Percentiles rank a stretch among this genome's conserved stretches.
Conservation (phyloP, 2,888 invertebrate species). For the Acronicta aceris region DNA sequence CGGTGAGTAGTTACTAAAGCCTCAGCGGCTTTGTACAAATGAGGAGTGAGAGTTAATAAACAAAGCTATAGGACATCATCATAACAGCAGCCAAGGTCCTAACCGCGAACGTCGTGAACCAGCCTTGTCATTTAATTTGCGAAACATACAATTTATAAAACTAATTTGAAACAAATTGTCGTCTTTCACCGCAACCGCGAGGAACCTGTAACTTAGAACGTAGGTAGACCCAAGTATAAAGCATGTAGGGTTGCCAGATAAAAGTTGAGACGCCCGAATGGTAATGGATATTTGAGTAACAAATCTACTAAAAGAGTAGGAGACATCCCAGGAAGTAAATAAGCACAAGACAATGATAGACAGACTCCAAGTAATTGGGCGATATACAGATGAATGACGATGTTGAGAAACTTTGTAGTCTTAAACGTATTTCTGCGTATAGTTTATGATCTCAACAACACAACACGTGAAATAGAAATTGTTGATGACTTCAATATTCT, state of each 20-base stretch:
- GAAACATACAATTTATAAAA: constrained; percentile 69
- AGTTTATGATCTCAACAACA: background rate
- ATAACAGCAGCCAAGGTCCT: constrained; percentile 48
- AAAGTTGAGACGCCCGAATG: background rate
- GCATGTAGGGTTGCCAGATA: constrained; percentile 29
- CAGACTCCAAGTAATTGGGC: background rate
- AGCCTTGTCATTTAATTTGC: constrained; percentile 68
- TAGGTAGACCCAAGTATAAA: constrained; percentile 13
- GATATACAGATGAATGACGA: no score
- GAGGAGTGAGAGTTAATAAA: constrained; percentile 10
- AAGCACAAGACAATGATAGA: background rate
- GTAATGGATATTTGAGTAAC: background rate
- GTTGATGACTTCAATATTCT: background rate
- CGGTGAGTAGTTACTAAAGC: constrained; percentile 1
- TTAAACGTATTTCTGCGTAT: no score
- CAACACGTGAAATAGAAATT: no score
- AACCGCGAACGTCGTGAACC: constrained; percentile 59
- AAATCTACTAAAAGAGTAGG: no score
- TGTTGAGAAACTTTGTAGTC: background rate
- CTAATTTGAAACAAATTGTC: constrained; percentile 67
- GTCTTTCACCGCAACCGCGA: constrained; percentile 64
- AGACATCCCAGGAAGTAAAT: background rate
- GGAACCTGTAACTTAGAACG: constrained; percentile 31
- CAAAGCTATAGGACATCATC: constrained; percentile 25
- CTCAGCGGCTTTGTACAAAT: constrained; percentile 11